phyloP scores from a whole-genome alignment of 2,113 vertebrate species.

The Myodes glareolus region DNA sequence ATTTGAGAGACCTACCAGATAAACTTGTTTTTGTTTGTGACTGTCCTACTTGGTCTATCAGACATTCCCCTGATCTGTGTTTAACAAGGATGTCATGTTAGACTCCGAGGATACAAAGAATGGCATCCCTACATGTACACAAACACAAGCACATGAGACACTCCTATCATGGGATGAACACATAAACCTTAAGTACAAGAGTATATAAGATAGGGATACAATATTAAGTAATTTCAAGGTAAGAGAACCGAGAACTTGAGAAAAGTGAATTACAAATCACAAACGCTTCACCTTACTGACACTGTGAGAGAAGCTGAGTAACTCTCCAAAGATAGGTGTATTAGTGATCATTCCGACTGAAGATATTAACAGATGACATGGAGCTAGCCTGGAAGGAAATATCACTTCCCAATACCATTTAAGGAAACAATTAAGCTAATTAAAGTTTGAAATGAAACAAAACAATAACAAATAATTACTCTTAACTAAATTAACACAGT shows the following conservation, averaged over 20 bases:
- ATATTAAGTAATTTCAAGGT: neutral
- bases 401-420: neutral
- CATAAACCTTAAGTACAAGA: neutral
- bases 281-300: neutral
- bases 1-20: neutral
- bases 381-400: constrained; percentile 31
- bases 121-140: neutral
- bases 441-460: constrained; percentile 10
- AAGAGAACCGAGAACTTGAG: neutral
- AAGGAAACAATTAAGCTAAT: neutral
- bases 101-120: neutral
- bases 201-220: neutral
- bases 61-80: neutral
- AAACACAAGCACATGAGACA: neutral
- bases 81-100: neutral
- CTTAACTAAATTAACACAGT: neutral
- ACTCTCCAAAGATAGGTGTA: neutral
- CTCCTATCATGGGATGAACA: neutral
- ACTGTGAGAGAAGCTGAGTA: neutral
- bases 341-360: neutral
- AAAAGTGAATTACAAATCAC: neutral
- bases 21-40: neutral
- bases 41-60: neutral
- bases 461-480: neutral
- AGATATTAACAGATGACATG: neutral